Evolutionary conservation across 2,797 vertebrate genomes (phyloP).

Genomic region (Clarias fuscus): DNA sequence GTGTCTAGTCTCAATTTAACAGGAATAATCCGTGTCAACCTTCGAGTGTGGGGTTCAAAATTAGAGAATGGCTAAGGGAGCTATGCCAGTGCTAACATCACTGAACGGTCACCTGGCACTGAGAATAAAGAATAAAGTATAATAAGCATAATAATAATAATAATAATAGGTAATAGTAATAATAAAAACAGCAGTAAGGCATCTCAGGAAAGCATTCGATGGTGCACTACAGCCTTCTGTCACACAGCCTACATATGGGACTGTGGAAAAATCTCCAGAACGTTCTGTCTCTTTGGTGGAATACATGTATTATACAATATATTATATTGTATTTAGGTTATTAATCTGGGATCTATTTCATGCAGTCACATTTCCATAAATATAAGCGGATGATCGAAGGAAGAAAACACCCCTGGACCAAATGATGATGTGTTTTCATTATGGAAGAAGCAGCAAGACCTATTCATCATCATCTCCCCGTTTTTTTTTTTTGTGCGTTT

Average conservation of each 20-base stretch:
- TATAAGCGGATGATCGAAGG: not conserved
- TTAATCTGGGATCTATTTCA: not conserved
- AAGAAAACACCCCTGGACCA: constrained; percentile 13
- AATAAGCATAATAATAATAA: constrained; percentile 51
- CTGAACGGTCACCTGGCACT: constrained; percentile 67
- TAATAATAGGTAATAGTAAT: not conserved
- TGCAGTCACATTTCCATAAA: constrained; percentile 18
- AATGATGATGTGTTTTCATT: constrained; percentile 25
- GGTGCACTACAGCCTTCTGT: constrained; percentile 19
- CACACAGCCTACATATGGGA: constrained; percentile 8
- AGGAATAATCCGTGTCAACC: constrained; percentile 57
- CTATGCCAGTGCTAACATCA: constrained; percentile 60
- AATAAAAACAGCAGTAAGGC: not conserved
- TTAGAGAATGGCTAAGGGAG: constrained; percentile 56
- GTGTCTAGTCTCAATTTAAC: constrained; percentile 60
- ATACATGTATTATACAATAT: not conserved
- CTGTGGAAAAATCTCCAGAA: not conserved
- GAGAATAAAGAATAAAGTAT: constrained; percentile 58
- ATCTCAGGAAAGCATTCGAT: not conserved
- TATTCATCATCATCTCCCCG: constrained; percentile 22
- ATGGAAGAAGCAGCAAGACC: constrained; percentile 31
- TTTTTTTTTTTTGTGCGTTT: not conserved
- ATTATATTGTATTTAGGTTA: not conserved
- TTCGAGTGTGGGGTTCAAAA: constrained; percentile 66
- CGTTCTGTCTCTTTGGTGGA: not conserved